Evolutionary conservation across 2,888 invertebrate species (phyloP), one percentile per base, ranked within the genome.

Genomic region (Eurois occulta): DNA sequence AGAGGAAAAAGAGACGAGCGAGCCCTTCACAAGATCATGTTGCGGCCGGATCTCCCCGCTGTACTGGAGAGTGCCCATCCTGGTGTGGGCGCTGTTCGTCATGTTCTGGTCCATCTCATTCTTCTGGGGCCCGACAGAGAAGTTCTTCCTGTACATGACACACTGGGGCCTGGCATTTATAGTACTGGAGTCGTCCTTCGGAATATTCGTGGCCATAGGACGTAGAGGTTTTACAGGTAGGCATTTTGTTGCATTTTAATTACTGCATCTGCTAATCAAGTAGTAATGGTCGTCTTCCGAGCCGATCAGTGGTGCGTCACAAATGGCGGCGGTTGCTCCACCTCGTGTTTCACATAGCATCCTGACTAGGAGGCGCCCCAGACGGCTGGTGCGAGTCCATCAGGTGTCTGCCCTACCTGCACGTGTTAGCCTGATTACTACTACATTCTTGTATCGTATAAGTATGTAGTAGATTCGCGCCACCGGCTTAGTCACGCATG

Each of bases 61-160:
- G 11, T 91, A 92, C 89, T 96, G 96, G 96, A 92, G 96, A 48
- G 87, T 96, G 7, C 95, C 96, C 6, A 95, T 95, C 74, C 91
- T 95, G 43, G 71, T 95, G 3, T 96, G 96, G 96, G 89, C 95
- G 2, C 75, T 93, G 7, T 68, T 89, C 58, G 88, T 94, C 18
- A 89, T 92, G 41, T 84, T 91, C 73, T 94, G 94, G 93, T 95
- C 96, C 0, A 89, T 94, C 35, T 83, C 91, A 2, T 91, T 88
- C 81, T 95, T 96, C 89, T 96, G 96, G 95, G 95, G 95, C 32
- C 94, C 95, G 2, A 90, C 90, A 2, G 94, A 93, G 80, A 96
- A 95, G 92, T 97, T 95, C 92, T 93, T 96, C 78, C 91, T 97
- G 35, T 97, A 97, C 89, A 96, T 97, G 94, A 97, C 97, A 10